A percentile compares a stretch with the other conserved stretches of the same genome.
These are phyloP conservation scores for Hyposoter dolosus DNA, from an alignment of 2,888 invertebrate genomes.

Conservation along the genomic window DNA sequence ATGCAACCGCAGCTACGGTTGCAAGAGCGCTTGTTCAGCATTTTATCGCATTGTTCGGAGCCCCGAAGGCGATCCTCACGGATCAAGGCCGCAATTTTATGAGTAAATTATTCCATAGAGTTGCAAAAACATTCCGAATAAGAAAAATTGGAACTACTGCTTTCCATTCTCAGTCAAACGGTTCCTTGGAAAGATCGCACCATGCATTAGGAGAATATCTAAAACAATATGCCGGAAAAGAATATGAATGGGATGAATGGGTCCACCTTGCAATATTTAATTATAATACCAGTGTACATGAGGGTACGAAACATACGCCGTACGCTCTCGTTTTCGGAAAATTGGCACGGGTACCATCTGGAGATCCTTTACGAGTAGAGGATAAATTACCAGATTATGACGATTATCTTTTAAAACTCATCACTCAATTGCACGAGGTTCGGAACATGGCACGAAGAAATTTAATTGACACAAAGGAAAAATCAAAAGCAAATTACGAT, in stretches of 20 bases:
- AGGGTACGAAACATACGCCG: constrained; percentile 51
- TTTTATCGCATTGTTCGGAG: constrained; percentile 34
- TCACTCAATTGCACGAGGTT: constrained; percentile 16
- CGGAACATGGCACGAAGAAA: constrained; percentile 46
- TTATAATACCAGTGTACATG: constrained; percentile 66
- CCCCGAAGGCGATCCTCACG: constrained; percentile 35
- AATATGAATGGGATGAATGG: constrained; percentile 43
- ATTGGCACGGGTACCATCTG: background rate
- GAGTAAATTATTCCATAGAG: constrained; percentile 23
- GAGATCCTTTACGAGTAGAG: background rate
- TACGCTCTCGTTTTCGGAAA: background rate
- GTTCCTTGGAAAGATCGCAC: constrained; percentile 37
- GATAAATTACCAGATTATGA: constrained; percentile 39
- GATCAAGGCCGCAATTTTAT: constrained; percentile 54
- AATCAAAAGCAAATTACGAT: constrained; percentile 58
- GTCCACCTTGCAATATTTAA: constrained; percentile 26
- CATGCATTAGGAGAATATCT: constrained; percentile 25
- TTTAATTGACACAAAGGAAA: constrained; percentile 51
- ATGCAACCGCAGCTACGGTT: constrained; percentile 5
- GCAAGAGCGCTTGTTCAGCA: constrained; percentile 17
- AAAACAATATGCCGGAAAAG: constrained; percentile 26
- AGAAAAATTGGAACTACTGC: constrained; percentile 25
- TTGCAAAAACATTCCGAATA: constrained; percentile 17
- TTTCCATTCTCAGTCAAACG: constrained; percentile 37
- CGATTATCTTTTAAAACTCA: constrained; percentile 52